Conservation (phyloP, 2,797 vertebrate species). For the Alfaro cultratus region DNA sequence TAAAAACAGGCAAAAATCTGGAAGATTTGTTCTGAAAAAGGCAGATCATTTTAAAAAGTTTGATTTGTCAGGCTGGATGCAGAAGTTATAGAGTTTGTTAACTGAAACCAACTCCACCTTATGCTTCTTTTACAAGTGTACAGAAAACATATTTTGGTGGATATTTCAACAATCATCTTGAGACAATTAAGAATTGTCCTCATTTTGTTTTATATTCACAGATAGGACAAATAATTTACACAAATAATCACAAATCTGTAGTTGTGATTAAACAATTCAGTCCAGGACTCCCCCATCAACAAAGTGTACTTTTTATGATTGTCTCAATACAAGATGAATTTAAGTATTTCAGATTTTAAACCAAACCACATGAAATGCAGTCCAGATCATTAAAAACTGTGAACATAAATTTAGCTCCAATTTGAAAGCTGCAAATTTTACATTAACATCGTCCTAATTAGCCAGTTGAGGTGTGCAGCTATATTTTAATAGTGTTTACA, state of each 20-base stretch:
- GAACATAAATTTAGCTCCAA: not conserved
- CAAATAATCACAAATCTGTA: not conserved
- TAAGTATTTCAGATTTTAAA: not conserved
- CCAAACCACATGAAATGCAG: not conserved
- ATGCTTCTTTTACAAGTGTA: not conserved
- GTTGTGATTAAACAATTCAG: not conserved
- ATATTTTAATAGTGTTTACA: not conserved
- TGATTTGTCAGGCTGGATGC: no score
- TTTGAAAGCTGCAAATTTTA: not conserved
- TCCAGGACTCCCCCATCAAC: not conserved
- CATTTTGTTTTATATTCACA: not conserved
- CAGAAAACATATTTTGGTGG: not conserved
- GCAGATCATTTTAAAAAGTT: not conserved
- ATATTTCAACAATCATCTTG: not conserved
- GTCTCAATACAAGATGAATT: not conserved
- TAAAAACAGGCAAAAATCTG: not conserved
- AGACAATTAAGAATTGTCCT: not conserved
- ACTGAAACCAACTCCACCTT: not conserved
- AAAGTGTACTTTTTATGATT: not conserved
- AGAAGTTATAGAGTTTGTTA: not conserved
- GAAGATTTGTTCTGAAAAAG: not conserved
- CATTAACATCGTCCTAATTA: not conserved
- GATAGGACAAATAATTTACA: not conserved
- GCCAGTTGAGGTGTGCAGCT: not conserved
- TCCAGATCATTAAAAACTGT: not conserved